Conservation (phyloP, 1,140 invertebrate genomes). For the Rhagoletis zephyria region DNA sequence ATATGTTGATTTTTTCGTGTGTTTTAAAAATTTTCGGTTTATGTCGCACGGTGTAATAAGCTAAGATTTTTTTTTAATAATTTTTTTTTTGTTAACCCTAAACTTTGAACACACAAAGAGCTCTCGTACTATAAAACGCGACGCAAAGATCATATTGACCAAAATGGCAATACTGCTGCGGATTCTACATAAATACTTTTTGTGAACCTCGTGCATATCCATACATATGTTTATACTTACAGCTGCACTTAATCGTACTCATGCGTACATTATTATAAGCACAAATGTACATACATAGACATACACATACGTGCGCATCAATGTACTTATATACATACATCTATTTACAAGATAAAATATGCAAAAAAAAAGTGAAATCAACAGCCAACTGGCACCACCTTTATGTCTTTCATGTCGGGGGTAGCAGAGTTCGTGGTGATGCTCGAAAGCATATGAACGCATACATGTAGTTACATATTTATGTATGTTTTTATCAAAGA, state of each 20-base stretch:
- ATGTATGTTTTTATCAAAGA: neutral
- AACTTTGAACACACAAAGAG: too few species aligned
- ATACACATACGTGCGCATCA: neutral
- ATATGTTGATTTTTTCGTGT: too few species aligned
- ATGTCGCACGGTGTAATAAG: too few species aligned
- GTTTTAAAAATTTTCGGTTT: too few species aligned
- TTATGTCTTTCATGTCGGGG: neutral
- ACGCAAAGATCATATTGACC: too few species aligned
- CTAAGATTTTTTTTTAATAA: too few species aligned
- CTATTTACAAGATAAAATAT: neutral
- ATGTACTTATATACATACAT: neutral
- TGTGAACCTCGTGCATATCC: too few species aligned
- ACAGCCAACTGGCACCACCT: constrained; percentile 15
- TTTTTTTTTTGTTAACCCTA: too few species aligned
- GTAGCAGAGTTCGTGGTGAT: neutral
- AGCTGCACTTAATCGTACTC: too few species aligned
- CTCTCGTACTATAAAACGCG: too few species aligned
- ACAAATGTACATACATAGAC: neutral
- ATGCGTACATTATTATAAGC: neutral
- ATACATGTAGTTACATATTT: neutral
- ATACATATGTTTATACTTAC: neutral
- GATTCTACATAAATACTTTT: too few species aligned
- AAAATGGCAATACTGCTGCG: too few species aligned
- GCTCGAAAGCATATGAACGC: neutral
- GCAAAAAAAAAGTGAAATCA: neutral